Conservation (phyloP, 2,888 invertebrate genomes). For the Amiota mariae region DNA sequence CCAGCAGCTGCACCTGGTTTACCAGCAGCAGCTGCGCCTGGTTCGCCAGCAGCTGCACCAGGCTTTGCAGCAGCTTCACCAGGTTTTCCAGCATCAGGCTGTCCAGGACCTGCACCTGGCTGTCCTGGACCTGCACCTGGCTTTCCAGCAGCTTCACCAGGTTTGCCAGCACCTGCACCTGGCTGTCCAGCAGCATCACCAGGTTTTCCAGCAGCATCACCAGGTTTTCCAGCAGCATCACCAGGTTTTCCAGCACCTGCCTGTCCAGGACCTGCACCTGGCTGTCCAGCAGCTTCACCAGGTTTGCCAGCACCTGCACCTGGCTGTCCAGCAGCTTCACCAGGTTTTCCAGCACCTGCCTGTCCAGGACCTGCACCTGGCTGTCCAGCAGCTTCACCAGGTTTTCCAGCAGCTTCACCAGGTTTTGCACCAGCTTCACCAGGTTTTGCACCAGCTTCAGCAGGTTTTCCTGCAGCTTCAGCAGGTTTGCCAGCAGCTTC, state of each 20-base stretch:
- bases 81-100: conserved; percentile 22
- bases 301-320: not conserved
- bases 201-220: too few species aligned
- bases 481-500: too few species aligned
- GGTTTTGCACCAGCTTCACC: not conserved
- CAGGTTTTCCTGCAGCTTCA: not conserved
- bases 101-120: not conserved
- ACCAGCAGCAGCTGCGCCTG: not conserved
- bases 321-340: not conserved
- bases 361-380: not conserved
- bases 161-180: not conserved
- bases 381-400: not conserved
- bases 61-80: not conserved
- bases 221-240: too few species aligned
- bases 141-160: conserved; percentile 8
- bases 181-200: not conserved
- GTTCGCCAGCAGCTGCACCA: too few species aligned
- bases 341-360: conserved; percentile 1
- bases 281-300: not conserved
- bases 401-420: too few species aligned
- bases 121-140: not conserved
- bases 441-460: too few species aligned
- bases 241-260: not conserved
- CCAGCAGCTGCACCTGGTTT: conserved; percentile 6
- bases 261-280: not conserved